Percentiles rank a stretch among this genome's conserved stretches.
These are phyloP conservation scores for Tenodera sinensis DNA, from an alignment of 2,888 invertebrate species.

Conservation along the genomic window DNA sequence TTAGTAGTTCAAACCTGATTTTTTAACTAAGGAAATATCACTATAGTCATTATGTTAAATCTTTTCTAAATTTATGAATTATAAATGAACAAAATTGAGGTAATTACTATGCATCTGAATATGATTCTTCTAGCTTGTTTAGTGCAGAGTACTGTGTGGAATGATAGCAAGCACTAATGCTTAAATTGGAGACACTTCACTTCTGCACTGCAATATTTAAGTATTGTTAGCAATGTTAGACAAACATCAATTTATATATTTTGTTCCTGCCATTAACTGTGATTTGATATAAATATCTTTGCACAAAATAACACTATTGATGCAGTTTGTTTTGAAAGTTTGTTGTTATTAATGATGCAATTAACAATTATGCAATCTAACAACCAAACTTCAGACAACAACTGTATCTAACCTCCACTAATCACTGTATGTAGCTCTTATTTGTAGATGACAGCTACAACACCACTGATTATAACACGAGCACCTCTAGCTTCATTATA, in stretches of 20 bases:
- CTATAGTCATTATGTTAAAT: too few relatives aligned
- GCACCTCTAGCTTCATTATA: not conserved
- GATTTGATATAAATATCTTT: conserved; percentile 8
- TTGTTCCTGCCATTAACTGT: conserved; percentile 8
- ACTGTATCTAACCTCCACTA: not conserved
- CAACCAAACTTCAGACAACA: not conserved
- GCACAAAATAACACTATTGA: conserved; percentile 13
- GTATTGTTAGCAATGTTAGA: conserved; percentile 24
- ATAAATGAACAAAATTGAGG: too few relatives aligned
- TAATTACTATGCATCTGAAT: too few relatives aligned
- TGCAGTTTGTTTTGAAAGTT: conserved; percentile 22
- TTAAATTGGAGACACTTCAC: conserved; percentile 20
- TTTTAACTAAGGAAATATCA: too few relatives aligned
- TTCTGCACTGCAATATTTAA: conserved; percentile 27
- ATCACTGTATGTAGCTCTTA: conserved; percentile 8
- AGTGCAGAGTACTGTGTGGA: not conserved
- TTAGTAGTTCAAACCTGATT: too few relatives aligned
- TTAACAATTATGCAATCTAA: not conserved
- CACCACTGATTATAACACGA: not conserved
- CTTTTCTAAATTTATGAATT: too few relatives aligned
- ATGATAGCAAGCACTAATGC: conserved; percentile 22
- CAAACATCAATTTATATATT: conserved; percentile 16
- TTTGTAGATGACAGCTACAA: not conserved
- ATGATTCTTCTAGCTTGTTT: not conserved
- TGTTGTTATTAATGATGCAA: not conserved